Conservation (phyloP, 2,888 invertebrate genomes). For the Sericinus montela region DNA sequence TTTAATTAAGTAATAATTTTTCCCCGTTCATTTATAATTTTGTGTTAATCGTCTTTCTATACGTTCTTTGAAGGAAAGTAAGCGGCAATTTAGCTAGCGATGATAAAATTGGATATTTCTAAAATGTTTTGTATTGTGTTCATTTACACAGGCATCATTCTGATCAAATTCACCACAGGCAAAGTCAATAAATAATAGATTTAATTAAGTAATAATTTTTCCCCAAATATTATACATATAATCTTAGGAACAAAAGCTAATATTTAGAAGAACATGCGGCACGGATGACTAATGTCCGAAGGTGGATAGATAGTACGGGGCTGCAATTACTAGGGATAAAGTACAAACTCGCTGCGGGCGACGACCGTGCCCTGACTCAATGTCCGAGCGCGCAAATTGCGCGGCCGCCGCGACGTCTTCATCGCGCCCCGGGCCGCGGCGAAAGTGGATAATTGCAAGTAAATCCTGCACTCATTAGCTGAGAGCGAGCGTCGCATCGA, state of each 20-base stretch:
- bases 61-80: no score
- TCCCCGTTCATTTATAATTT: no score
- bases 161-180: no score
- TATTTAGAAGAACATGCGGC: constrained; percentile 74
- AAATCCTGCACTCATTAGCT: constrained; percentile 74
- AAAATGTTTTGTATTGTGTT: no score
- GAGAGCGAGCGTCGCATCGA: constrained; percentile 59
- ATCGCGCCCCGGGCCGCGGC: constrained; percentile 64
- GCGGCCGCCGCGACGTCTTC: constrained; percentile 67
- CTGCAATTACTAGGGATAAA: constrained; percentile 70
- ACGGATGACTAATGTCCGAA: constrained; percentile 53
- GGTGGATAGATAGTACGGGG: constrained; percentile 26
- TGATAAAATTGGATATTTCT: no score
- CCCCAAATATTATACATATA: no score
- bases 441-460: constrained; percentile 77
- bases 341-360: constrained; percentile 63
- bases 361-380: constrained; percentile 34
- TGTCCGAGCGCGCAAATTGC: constrained; percentile 58
- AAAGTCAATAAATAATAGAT: no score
- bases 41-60: no score
- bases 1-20: no score
- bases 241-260: constrained; percentile 62
- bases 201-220: no score
- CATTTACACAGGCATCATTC: no score
- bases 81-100: no score